Percentiles rank a stretch among this genome's conserved stretches.
phyloP scores from a whole-genome alignment of 2,113 vertebrate species.

The Nerophis ophidion region DNA sequence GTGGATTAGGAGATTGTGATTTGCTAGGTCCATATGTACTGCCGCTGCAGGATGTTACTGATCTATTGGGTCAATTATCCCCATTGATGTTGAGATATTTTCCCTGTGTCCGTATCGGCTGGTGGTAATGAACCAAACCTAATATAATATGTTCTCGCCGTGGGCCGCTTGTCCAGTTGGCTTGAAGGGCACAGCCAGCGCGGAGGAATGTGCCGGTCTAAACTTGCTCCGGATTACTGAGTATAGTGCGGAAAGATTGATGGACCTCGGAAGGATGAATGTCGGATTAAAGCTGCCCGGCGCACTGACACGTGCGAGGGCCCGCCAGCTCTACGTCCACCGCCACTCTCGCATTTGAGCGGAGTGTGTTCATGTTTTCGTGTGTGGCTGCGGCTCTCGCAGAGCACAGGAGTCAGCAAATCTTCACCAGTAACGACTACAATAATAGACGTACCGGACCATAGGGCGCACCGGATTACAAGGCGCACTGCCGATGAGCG shows the following conservation, averaged over 20 bases:
- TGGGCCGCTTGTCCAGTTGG: slow-evolving; percentile 6
- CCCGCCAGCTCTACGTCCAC: neutral
- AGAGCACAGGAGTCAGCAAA: slow-evolving; percentile 38
- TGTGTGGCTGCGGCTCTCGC: slow-evolving; percentile 15
- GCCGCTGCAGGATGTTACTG: no score
- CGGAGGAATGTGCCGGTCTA: slow-evolving; percentile 21
- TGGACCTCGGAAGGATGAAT: slow-evolving; percentile 27
- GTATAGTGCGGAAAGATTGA: slow-evolving; percentile 25
- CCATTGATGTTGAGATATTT: no score
- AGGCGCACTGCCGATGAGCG: no score
- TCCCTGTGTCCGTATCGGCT: no score
- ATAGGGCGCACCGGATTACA: no score
- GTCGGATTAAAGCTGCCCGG: slow-evolving; percentile 31
- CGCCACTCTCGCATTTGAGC: neutral
- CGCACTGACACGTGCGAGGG: slow-evolving; percentile 11
- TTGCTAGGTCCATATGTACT: no score
- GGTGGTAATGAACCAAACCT: neutral
- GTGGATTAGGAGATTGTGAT: no score
- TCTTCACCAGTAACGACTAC: slow-evolving; percentile 2
- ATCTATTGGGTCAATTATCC: no score
- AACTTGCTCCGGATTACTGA: slow-evolving; percentile 47
- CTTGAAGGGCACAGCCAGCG: slow-evolving; percentile 16
- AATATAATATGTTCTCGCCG: neutral
- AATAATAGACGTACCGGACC: neutral
- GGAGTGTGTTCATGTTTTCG: neutral